Percentiles rank a stretch among this genome's conserved stretches.
These are phyloP conservation scores for Ceramica pisi DNA, from an alignment of 2,888 invertebrate species.

Conservation along the genomic window DNA sequence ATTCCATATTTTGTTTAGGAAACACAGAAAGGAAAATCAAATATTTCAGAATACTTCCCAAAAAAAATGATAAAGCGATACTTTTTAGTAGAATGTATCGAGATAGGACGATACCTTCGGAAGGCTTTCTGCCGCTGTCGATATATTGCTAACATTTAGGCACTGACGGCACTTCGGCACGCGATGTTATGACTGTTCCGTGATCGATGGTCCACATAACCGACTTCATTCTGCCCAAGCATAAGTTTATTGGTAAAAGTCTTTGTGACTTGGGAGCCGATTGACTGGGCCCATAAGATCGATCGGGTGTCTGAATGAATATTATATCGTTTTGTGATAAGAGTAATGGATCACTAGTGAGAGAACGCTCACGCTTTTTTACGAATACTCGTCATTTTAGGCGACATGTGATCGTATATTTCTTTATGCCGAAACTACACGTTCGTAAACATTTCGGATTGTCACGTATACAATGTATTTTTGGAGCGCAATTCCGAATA, in stretches of 20 bases:
- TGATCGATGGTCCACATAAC: constrained; percentile 62
- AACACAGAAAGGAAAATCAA: constrained; percentile 36
- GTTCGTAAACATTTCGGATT: constrained; percentile 9
- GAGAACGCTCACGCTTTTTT: constrained; percentile 24
- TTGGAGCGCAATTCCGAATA: not conserved
- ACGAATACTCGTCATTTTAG: constrained; percentile 1
- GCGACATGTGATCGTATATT: constrained; percentile 9
- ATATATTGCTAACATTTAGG: constrained; percentile 61
- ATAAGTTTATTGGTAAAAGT: constrained; percentile 61
- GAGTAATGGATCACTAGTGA: constrained; percentile 46
- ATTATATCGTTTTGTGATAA: constrained; percentile 55
- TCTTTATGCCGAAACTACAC: constrained; percentile 1
- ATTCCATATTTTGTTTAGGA: constrained; percentile 2
- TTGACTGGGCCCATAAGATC: constrained; percentile 55
- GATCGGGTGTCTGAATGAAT: constrained; percentile 55
- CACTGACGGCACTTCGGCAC: constrained; percentile 40
- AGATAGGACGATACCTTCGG: constrained; percentile 41
- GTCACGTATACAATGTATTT: not conserved
- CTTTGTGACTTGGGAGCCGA: constrained; percentile 57
- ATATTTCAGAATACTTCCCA: constrained; percentile 41
- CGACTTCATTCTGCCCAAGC: constrained; percentile 45
- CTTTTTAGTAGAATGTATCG: constrained; percentile 47
- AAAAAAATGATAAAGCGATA: constrained; percentile 53
- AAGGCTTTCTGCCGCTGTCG: constrained; percentile 39
- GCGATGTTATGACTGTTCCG: constrained; percentile 49